Evolutionary conservation across 2,888 invertebrate genomes (phyloP).

Genomic region (Imbricaverruca yamaguchii): DNA sequence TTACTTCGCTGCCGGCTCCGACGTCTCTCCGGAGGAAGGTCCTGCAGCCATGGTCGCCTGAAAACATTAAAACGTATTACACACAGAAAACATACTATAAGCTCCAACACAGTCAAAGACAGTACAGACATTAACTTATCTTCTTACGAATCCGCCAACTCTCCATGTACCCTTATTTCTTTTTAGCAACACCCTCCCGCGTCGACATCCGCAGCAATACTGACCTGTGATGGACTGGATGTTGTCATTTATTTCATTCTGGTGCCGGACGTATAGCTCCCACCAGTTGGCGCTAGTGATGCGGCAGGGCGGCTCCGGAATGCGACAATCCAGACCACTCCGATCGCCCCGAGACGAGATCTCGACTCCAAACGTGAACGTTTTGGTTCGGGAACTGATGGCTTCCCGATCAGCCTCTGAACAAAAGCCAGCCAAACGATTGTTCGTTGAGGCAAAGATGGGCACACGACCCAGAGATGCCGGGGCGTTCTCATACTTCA

Average conservation of each 20-base stretch:
- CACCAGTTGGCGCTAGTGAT: neutral
- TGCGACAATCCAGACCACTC: neutral
- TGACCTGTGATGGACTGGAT: neutral
- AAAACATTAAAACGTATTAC: too few relatives aligned
- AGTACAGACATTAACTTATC: too few relatives aligned
- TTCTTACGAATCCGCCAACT: too few relatives aligned
- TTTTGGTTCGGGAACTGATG: neutral
- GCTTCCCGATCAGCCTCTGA: neutral
- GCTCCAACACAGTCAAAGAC: too few relatives aligned
- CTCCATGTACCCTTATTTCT: too few relatives aligned
- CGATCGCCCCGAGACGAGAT: neutral
- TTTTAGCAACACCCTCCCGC: neutral
- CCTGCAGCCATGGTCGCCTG: too few relatives aligned
- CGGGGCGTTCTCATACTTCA: neutral
- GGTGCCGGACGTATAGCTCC: neutral
- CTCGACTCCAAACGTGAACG: neutral
- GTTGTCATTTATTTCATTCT: neutral
- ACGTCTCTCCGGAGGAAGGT: neutral
- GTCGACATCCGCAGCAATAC: too few relatives aligned
- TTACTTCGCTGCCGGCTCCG: too few relatives aligned
- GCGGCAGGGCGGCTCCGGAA: neutral
- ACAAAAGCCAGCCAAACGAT: neutral
- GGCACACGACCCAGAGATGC: neutral
- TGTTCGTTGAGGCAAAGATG: neutral
- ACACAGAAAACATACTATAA: too few relatives aligned